Evolutionary conservation across 2,797 vertebrate species (phyloP), one percentile per base, ranked within the genome.

Genomic region (Cyprinella venusta): DNA sequence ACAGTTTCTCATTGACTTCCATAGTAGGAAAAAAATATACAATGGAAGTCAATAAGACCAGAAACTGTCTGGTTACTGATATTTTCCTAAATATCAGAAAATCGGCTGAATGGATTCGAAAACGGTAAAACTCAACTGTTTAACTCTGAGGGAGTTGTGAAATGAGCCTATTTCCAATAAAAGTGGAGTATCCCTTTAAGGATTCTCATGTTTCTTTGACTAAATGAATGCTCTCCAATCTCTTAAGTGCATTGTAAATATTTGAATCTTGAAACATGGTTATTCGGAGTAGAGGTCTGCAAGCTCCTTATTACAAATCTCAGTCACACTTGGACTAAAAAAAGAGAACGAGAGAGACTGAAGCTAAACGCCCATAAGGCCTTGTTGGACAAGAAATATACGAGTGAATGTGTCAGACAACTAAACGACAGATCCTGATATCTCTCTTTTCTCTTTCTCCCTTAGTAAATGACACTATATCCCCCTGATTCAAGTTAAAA

Each of bases 341-440:
- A 80, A 59, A 48, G 24, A 77, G 45, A 72, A 79, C 36, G 1
- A 40, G 84, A 71, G 65, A 72, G 80, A 71, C 80, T 54, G 61
- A 61, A 74, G 68, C 12, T 13, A 26, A 81, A 86, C 63, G 48
- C 87, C 87, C 65, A 86, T 70, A 24, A 87, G 78, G 42, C 68
- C 56, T 10, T 50, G 40, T 80, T 54, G 71, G 83, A 86, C 75
- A 79, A 82, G 79, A 75, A 38, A 26, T 67, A 85, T 50, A 70
- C 30, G 63, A 72, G 70, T 72, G 38, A 74, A 68, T 54, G 79
- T 65, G 64, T 69, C 78, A 79, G 82, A 67, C 61, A 79, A 67
- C 45, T 38, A 13, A 59, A 54, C 16, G 77, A 54, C 33, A 36
- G 33, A 69, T 26, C 64, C 21, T 18, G 64, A 50, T 67, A 33